Evolutionary conservation across 2,888 invertebrate genomes (phyloP).

Genomic region (Dasypogon diadema): DNA sequence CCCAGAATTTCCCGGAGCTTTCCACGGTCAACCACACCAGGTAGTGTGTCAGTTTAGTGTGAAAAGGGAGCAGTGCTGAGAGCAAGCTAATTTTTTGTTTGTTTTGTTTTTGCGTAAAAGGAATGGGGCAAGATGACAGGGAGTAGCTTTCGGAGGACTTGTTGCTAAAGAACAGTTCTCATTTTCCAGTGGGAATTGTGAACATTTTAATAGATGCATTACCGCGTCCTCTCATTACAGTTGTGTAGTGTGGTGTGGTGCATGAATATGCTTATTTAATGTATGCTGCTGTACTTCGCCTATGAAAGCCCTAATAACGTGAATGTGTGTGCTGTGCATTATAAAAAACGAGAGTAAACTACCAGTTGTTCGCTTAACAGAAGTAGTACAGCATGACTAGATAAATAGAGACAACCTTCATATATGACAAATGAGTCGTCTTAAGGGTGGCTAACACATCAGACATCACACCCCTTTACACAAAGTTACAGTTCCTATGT

Average conservation of each 20-base stretch:
- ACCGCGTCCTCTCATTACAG: not conserved
- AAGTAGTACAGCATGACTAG: slow-evolving; percentile 9
- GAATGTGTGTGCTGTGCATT: not conserved
- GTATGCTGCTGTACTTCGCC: not conserved
- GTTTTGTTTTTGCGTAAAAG: too few species aligned
- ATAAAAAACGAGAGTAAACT: not conserved
- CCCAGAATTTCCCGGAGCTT: not conserved
- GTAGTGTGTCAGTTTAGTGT: slow-evolving; percentile 5
- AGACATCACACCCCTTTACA: slow-evolving; percentile 1
- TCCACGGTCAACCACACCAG: not conserved
- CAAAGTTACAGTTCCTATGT: not conserved
- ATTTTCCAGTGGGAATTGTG: not conserved
- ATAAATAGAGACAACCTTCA: slow-evolving; percentile 24
- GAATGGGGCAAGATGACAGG: not conserved
- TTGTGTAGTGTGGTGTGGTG: not conserved
- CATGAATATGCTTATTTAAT: not conserved
- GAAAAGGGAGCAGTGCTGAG: slow-evolving; percentile 6
- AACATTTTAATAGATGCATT: not conserved
- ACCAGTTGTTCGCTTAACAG: not conserved
- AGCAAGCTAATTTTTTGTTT: not conserved
- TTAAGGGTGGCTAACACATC: slow-evolving; percentile 1
- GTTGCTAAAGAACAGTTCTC: slow-evolving; percentile 15
- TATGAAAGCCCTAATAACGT: not conserved
- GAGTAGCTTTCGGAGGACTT: not conserved
- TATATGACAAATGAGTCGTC: slow-evolving; percentile 35